phyloP scores from a whole-genome alignment of 2,797 vertebrate species.

The Chelonia mydas region DNA sequence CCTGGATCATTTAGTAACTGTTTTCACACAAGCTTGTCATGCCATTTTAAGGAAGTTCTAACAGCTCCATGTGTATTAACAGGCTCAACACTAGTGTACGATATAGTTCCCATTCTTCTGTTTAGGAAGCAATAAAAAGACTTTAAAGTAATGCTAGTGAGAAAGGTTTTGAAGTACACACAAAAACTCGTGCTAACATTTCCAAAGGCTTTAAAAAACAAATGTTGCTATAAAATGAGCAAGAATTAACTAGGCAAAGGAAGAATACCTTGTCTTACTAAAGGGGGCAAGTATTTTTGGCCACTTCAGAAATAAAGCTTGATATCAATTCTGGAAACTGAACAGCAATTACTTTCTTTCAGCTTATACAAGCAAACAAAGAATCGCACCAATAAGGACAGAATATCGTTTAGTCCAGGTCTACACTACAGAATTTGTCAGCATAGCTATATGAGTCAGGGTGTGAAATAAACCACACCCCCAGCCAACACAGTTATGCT shows the following conservation, averaged over 20 bases:
- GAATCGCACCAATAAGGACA: neutral
- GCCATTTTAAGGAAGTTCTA: neutral
- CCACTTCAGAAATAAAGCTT: neutral
- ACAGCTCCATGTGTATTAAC: neutral
- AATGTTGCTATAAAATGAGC: neutral
- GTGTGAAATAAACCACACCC: neutral
- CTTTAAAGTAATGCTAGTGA: neutral
- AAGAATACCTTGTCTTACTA: neutral
- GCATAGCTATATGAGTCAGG: neutral
- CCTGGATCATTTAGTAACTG: neutral
- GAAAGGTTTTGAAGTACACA: neutral
- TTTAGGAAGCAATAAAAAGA: neutral
- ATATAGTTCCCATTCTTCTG: accelerated
- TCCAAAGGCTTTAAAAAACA: neutral
- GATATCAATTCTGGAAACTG: neutral
- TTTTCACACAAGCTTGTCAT: neutral
- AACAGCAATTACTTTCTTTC: accelerated
- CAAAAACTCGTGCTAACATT: neutral
- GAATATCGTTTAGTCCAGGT: neutral
- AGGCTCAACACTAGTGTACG: neutral
- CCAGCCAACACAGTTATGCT: neutral
- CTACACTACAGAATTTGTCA: neutral
- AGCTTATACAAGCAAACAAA: neutral
- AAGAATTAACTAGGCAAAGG: accelerated
- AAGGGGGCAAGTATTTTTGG: neutral